These are phyloP conservation scores for Diplazon laetatorius DNA, from an alignment of 2,888 invertebrate species.

Conservation along the genomic window DNA sequence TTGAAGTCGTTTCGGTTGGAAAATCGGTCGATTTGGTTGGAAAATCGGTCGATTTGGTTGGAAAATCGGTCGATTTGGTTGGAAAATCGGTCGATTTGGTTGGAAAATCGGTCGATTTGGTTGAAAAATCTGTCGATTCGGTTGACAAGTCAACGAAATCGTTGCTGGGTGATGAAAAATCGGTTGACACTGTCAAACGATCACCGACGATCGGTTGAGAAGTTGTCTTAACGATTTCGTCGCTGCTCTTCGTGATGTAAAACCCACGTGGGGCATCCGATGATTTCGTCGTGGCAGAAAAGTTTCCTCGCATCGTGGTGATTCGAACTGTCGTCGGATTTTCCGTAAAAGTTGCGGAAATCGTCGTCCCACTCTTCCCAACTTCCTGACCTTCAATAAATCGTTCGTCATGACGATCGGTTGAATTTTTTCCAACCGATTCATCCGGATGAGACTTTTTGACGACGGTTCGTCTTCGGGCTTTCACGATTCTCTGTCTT, in stretches of 20 bases:
- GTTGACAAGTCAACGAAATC: constrained; percentile 13
- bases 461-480: constrained; percentile 35
- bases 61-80: constrained; percentile 10
- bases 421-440: neutral
- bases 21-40: neutral
- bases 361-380: constrained; percentile 30
- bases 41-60: constrained; percentile 19
- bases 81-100: no score
- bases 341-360: constrained; percentile 11
- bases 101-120: neutral
- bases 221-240: constrained; percentile 35
- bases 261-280: constrained; percentile 62
- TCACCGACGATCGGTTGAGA: neutral
- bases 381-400: neutral
- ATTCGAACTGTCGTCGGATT: constrained; percentile 56
- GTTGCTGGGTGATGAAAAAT: neutral
- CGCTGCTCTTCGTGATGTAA: constrained; percentile 65
- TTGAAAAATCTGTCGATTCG: constrained; percentile 15
- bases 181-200: neutral
- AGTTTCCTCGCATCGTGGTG: constrained; percentile 69
- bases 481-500: constrained; percentile 54
- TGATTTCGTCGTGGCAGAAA: constrained; percentile 31
- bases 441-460: neutral
- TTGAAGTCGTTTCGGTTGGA: no score
- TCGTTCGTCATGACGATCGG: neutral